Base-by-base conservation (phyloP, 1,140 invertebrate species). In the Papilio glaucus region DNA sequence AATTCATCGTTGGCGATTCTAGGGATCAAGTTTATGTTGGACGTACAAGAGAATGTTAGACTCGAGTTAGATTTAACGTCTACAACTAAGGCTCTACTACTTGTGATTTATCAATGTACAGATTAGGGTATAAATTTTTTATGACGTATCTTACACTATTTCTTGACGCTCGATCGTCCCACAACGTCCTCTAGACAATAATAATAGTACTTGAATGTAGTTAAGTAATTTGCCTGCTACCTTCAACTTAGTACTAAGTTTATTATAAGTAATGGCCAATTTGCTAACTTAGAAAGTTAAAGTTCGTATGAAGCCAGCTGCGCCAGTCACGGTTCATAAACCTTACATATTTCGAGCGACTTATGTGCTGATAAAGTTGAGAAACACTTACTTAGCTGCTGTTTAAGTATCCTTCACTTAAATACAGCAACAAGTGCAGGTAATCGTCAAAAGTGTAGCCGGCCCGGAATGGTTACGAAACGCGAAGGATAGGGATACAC, bases 231-330 rank as follows among this genome's bases (percentile, higher is more conserved):
- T 53, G 18, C 24, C 49, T 53, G 9, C 42, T 41, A 41, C 39
- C 39, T 49, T 18, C 10, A 53, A 33, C 49, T 57, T 57, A 57
- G 45, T 18, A 57, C 21, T 49, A 57, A 57, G 18, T 33, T 33
- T 33, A 33, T 57, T 57, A 57, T 57, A 9, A 57, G 49, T 57
- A 57, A 57, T 57, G 49, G 49, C 49, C 49, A 57, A 57, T 57
- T 57, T 26, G 21, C 49, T 57, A 57, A 57, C 49, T 57, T 13
- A 24, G 10, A 33, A 33, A 33, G 29, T 33, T 33, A 33, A 33
- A 33, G 45, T 49, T 49, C 45, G 45, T 49, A 49, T 49, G 45
- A 49, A 49, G 18, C 45, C 45, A 49, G 45, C 45, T 49, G 45
- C 45, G 45, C 21, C 18, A 18, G 9, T 49, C 45, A 49, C 45